phyloP scores from a whole-genome alignment of 2,888 invertebrate genomes.

The Ophioninae sp. region DNA sequence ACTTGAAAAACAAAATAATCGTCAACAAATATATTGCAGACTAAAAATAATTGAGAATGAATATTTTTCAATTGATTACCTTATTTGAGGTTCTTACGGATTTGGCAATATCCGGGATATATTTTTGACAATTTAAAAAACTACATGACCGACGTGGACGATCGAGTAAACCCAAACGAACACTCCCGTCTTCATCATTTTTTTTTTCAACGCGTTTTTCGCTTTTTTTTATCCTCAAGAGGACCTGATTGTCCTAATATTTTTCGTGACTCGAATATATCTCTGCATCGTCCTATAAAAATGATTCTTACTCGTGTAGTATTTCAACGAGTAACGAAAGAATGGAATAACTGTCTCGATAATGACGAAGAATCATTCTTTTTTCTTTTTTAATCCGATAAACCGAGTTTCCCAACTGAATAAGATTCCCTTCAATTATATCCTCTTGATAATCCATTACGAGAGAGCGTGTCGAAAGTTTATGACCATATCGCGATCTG shows the following conservation, averaged over 20 bases:
- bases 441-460: conserved; percentile 1
- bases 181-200: not conserved
- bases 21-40: not conserved
- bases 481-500: conserved; percentile 21
- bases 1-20: not conserved
- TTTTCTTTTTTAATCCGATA: not conserved
- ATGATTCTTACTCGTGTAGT: not conserved
- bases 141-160: too few species aligned
- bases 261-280: conserved; percentile 26
- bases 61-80: not conserved
- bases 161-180: too few species aligned
- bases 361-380: not conserved
- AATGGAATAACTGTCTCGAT: not conserved
- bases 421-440: conserved; percentile 13
- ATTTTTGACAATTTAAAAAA: not conserved
- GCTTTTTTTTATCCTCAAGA: conserved; percentile 9
- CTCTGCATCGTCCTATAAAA: conserved; percentile 1
- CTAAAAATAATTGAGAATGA: not conserved
- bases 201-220: not conserved
- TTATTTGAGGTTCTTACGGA: not conserved
- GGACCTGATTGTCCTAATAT: not conserved
- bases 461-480: conserved; percentile 42
- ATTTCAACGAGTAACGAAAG: not conserved
- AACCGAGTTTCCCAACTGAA: not conserved
- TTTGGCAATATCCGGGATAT: not conserved